These are phyloP conservation scores for Glossosoma conforme DNA, from an alignment of 1,140 invertebrate species.

Conservation along the genomic window DNA sequence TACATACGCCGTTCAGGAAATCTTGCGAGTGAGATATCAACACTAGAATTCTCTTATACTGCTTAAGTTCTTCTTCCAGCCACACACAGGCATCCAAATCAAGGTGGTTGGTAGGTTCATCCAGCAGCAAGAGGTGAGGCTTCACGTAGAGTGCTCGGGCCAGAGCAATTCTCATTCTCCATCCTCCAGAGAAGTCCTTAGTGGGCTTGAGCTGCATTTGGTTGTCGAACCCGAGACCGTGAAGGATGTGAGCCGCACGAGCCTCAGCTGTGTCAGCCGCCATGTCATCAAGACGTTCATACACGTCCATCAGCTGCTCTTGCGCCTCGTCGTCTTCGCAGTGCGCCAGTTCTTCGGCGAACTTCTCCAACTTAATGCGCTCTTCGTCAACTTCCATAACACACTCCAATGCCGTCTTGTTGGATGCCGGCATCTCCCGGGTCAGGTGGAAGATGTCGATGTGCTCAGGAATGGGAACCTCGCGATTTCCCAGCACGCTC, in stretches of 20 bases:
- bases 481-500: conserved; percentile 84
- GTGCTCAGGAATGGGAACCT: conserved; percentile 93
- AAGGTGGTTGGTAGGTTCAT: conserved; percentile 88
- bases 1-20: conserved; percentile 99
- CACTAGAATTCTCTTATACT: conserved; percentile 96
- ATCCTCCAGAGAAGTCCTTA: conserved; percentile 94
- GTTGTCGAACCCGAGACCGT: conserved; percentile 94
- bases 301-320: conserved; percentile 96
- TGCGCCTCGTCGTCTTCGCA: conserved; percentile 89
- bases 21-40: conserved; percentile 99
- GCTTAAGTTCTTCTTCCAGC: conserved; percentile 96
- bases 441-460: conserved; percentile 98
- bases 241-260: conserved; percentile 88
- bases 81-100: conserved; percentile 99
- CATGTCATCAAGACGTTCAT: conserved; percentile 96
- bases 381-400: conserved; percentile 99
- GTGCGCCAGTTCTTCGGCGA: conserved; percentile 85
- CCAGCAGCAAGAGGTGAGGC: conserved; percentile 68
- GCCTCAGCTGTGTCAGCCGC: conserved; percentile 92
- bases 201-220: conserved; percentile 90
- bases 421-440: conserved; percentile 93
- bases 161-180: conserved; percentile 99
- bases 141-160: conserved; percentile 88
- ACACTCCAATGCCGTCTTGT: conserved; percentile 87
- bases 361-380: conserved; percentile 81